Evolutionary conservation across 2,888 invertebrate genomes (phyloP), one percentile per base, ranked within the genome.

Genomic region (Alcis repandata): DNA sequence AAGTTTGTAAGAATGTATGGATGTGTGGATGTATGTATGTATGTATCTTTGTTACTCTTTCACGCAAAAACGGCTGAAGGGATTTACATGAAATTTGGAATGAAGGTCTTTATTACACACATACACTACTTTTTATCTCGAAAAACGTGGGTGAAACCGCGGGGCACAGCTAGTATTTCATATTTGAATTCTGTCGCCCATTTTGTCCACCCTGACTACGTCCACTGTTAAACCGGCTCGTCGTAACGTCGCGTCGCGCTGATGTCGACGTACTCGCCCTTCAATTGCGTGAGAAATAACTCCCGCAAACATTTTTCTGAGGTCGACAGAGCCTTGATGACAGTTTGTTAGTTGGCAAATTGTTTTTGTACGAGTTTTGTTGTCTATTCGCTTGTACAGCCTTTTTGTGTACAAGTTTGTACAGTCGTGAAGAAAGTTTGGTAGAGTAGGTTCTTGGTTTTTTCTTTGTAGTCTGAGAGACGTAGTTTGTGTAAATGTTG

Each of bases 251-350:
- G 79, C 63, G 70, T 75, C 72, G 79, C 76, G 65, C 70, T 69
- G 72, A 80, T 83, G 81, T 66, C 79, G 76, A 78, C 79, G 76
- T 75, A 77, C 69, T 73, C 68, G 67, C 75, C 78, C 75, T 79
- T 78, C 77, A 79, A 83, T 81, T 80, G 83, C 73, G 75, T 80
- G 74, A 68, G 74, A 76, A 78, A 77, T 74, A 72, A 74, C 73
- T 78, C 72, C 68, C 41, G 57, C 54, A 59, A 71, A 68, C 63
- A 68, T 73, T 71, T 69, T 69, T 70, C 63, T 61, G 67, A 63
- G 67, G 54, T 51, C 63, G 49, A 64, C 49, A 59, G 56, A 53
- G 67, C 51, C 59, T 70, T 75, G 79, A 77, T 80, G 82, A 77
- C 74, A 75, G 70, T 76, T 69, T 56, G 65, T 60, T 65, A 60